These are phyloP conservation scores for Melanotaenia parkinsoni DNA, from an alignment of 2,797 vertebrate species.

Conservation along the genomic window DNA sequence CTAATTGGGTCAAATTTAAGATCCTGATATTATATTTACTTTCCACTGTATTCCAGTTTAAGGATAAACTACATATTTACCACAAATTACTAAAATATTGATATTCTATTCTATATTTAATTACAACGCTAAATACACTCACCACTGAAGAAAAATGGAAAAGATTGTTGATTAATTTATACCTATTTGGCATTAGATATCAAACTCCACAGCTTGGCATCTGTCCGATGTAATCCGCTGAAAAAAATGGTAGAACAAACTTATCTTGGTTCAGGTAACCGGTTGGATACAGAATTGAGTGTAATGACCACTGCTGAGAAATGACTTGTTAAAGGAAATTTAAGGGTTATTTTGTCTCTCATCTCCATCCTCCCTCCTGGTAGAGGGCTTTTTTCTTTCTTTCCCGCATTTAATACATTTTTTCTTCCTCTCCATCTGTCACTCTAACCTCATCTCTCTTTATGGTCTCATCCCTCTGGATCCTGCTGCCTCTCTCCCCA, in stretches of 20 bases:
- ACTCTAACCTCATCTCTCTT: slow-evolving; percentile 43
- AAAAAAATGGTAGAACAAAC: neutral
- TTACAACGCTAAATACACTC: no score
- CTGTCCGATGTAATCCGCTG: neutral
- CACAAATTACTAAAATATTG: no score
- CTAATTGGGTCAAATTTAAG: no score
- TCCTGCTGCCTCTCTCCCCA: slow-evolving; percentile 27
- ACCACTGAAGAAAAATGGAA: neutral
- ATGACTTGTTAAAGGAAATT: slow-evolving; percentile 3
- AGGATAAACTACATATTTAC: no score
- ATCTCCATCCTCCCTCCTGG: neutral
- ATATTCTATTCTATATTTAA: no score
- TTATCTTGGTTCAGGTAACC: neutral
- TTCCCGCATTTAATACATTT: slow-evolving; percentile 18
- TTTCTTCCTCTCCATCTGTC: slow-evolving; percentile 48
- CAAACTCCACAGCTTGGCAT: neutral
- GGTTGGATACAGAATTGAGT: neutral
- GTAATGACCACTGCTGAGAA: neutral
- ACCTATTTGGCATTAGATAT: neutral
- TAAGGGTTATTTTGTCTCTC: slow-evolving; percentile 5
- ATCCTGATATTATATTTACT: no score
- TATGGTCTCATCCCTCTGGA: slow-evolving; percentile 46
- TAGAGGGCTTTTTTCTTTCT: neutral
- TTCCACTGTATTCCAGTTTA: no score
- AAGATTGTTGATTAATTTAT: neutral